These are phyloP conservation scores for Todus mexicanus DNA, from an alignment of 2,797 vertebrate species.

Conservation along the genomic window DNA sequence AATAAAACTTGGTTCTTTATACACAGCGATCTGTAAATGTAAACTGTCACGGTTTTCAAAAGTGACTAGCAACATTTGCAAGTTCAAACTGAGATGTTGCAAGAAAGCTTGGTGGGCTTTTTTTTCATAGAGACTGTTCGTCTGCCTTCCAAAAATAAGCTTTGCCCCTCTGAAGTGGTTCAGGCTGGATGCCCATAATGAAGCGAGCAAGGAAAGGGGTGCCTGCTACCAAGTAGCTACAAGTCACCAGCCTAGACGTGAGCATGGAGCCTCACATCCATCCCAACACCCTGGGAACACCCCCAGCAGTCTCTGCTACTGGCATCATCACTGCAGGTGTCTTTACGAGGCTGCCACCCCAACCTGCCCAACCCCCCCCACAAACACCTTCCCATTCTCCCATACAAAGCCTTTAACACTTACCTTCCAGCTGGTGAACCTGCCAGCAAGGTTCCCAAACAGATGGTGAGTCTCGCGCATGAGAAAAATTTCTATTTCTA, in stretches of 20 bases:
- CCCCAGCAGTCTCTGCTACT: accelerated
- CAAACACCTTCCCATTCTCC: background rate
- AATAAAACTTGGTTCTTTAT: slow-evolving; percentile 12
- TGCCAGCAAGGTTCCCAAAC: slow-evolving; percentile 48
- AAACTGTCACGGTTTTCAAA: background rate
- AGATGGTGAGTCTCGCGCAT: slow-evolving; percentile 38
- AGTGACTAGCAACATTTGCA: background rate
- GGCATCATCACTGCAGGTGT: background rate
- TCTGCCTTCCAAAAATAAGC: background rate
- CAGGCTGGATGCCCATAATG: background rate
- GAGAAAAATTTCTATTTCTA: slow-evolving; percentile 30
- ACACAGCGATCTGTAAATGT: background rate
- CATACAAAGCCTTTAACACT: background rate
- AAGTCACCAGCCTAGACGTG: background rate
- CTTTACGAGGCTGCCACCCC: background rate
- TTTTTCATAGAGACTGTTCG: background rate
- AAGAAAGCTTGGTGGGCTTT: background rate
- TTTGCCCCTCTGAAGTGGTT: background rate
- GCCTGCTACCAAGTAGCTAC: background rate
- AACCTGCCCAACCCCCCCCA: background rate
- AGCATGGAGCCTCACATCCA: accelerated
- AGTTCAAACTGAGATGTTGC: background rate
- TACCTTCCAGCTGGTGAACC: slow-evolving; percentile 12
- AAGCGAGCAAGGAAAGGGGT: background rate
- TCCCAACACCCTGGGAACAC: accelerated